These are phyloP conservation scores for Cantharis lateralis DNA, from an alignment of 2,888 invertebrate genomes.

Conservation along the genomic window DNA sequence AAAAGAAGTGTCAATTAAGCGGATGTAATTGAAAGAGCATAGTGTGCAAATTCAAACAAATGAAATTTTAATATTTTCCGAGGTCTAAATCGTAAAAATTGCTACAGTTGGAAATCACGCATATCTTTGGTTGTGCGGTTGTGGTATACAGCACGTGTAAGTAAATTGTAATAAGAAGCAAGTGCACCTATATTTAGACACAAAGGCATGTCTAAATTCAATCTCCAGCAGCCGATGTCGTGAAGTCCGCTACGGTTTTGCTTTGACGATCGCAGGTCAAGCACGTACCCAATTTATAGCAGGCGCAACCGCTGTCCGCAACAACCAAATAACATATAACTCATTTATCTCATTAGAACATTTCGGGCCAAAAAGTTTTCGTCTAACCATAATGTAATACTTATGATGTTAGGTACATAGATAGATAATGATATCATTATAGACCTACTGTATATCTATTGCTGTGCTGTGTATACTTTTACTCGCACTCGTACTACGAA, in stretches of 20 bases:
- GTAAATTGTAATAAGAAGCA: constrained; percentile 25
- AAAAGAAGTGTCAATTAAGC: background rate
- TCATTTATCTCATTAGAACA: constrained; percentile 6
- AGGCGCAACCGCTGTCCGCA: constrained; percentile 33
- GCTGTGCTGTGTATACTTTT: background rate
- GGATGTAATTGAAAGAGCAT: background rate
- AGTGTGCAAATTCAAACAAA: background rate
- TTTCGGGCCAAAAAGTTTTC: background rate
- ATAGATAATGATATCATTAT: no score
- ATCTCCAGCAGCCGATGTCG: constrained; percentile 36
- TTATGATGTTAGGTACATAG: no score
- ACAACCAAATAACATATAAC: constrained; percentile 31
- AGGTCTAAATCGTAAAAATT: background rate
- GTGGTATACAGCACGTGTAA: constrained; percentile 22
- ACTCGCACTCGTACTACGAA: constrained; percentile 33
- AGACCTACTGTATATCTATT: no score
- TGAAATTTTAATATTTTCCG: background rate
- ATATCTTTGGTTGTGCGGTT: background rate
- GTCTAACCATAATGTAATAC: background rate
- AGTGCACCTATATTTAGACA: constrained; percentile 40
- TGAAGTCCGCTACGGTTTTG: constrained; percentile 38
- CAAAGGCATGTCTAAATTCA: constrained; percentile 44
- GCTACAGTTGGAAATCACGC: background rate
- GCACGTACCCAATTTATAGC: constrained; percentile 45
- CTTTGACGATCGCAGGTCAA: constrained; percentile 42